A percentile compares a stretch with the other conserved stretches of the same genome.
Conservation (phyloP, 1,140 invertebrate species). For the Apis cerana region DNA sequence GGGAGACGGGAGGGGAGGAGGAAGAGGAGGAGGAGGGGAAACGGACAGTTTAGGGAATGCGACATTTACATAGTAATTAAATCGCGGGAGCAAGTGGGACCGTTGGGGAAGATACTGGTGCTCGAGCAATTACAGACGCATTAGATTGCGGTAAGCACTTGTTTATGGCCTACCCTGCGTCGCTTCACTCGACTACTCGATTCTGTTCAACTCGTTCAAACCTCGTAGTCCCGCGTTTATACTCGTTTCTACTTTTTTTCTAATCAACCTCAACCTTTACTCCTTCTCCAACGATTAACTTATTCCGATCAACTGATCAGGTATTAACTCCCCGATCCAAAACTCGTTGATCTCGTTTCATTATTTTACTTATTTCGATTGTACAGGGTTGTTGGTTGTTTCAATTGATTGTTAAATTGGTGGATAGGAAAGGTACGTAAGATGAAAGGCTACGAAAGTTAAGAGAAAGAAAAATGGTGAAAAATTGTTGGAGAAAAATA, state of each 20-base stretch:
- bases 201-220: constrained; percentile 49
- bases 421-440: too few relatives aligned
- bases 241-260: constrained; percentile 11
- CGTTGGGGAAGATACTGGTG: constrained; percentile 78
- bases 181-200: constrained; percentile 49
- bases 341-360: too few relatives aligned
- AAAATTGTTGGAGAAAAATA: too few relatives aligned
- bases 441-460: too few relatives aligned
- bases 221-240: constrained; percentile 20
- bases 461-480: too few relatives aligned
- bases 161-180: constrained; percentile 77
- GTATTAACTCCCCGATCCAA: background rate
- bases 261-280: background rate
- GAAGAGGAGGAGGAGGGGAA: constrained; percentile 54
- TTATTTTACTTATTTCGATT: too few relatives aligned
- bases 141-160: constrained; percentile 82
- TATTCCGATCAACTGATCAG: background rate
- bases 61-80: constrained; percentile 83
- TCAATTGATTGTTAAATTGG: too few relatives aligned
- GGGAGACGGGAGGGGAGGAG: constrained; percentile 33
- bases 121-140: constrained; percentile 81
- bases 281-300: constrained; percentile 16
- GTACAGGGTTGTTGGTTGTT: too few relatives aligned
- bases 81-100: constrained; percentile 80
- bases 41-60: constrained; percentile 78